Evolutionary conservation across 2,888 invertebrate genomes (phyloP), one percentile per base, ranked within the genome.

Genomic region (Ischnus inquisitorius): DNA sequence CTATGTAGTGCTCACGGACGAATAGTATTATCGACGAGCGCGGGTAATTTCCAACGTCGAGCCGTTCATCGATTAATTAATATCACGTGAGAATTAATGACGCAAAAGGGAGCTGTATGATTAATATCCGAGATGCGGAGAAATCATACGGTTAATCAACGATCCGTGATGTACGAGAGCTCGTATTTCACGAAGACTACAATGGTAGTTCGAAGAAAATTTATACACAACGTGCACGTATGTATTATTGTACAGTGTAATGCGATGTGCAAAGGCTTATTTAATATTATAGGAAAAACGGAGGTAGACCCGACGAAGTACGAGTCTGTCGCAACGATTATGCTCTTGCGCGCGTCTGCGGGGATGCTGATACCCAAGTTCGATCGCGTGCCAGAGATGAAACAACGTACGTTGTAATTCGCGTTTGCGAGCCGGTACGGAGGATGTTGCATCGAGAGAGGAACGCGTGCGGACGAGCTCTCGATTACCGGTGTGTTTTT

Each of bases 301-400:
- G 28, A 64, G 39, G 39, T 57, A 69, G n/a, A n/a, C n/a, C 28
- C 57, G 75, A 69, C 62, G 69, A 54, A 76, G 51, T 34, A 34
- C n/a, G 51, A 81, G 68, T 67, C 62, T 81, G 81, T 76, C 81
- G 81, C 81, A 81, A 81, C 79, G 39, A 57, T 74, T 65, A 64
- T 43, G 46, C 34, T 64, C 68, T 34, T 16, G 41, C 51, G 25
- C 71, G 34, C 43, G 34, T 48, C 25, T 46, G 14, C 87, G 86
- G 87, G 85, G 80, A 88, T 87, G 79, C 86, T 88, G 86, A 90
- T 87, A 87, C 75, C 46, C 60, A 67, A 86, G 81, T 81, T 85
- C 78, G 89, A 90, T 90, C 90, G 90, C 90, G 90, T 90, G 90
- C 88, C 86, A 85, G 85, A 85, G 85, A 86, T 65, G 82, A 77